Base-by-base conservation (phyloP, 1,140 invertebrate genomes). In the Mylabris phalerata region DNA sequence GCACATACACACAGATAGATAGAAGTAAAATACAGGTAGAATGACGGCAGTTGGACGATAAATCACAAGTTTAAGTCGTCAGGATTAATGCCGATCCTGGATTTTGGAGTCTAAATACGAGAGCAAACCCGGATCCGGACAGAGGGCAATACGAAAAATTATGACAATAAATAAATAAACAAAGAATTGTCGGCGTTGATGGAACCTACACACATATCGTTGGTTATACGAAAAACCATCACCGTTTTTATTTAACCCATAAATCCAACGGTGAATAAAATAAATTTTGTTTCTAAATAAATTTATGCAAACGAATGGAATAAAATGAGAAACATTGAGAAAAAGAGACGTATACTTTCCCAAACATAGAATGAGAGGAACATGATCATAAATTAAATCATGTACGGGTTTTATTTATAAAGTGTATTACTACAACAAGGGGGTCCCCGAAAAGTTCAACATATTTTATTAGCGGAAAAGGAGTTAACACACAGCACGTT, bases 291-390 rank as follows among this genome's bases (percentile, higher is more conserved):
- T 48, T 50, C 32, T 13, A 38, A 50, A 50, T 54, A 54, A 54
- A 54, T 54, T 45, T 54, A 54, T 54, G 42, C 43, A 54, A 54
- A 52, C 24, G 42, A 54, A 54, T 45, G 19, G 45, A 54, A 54
- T 46, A 54, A 19, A 32, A 32, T 32, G 32, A 32, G 32, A 32
- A 32, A 7, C 4, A 32, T 32, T 5, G 32, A 5, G 32, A 5
- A 32, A 7, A 32, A 32, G 32, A 32, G 32, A 32, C 19, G 43
- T 44, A 54, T 44, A 45, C 42, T 45, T 54, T 32, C 32, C 43
- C 51, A 45, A 54, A 32, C 32, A 32, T 32, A 32, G 32, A 32
- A 4, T 32, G 7, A 7, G 32, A 54, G 51, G 26, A 54, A 54
- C 42, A 46, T 9, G 42, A 46, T 45, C 19, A 54, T 54, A 54